Evolutionary conservation across 2,113 vertebrate species (phyloP), one percentile per base, ranked within the genome.

Genomic region (Oenanthe melanoleuca): DNA sequence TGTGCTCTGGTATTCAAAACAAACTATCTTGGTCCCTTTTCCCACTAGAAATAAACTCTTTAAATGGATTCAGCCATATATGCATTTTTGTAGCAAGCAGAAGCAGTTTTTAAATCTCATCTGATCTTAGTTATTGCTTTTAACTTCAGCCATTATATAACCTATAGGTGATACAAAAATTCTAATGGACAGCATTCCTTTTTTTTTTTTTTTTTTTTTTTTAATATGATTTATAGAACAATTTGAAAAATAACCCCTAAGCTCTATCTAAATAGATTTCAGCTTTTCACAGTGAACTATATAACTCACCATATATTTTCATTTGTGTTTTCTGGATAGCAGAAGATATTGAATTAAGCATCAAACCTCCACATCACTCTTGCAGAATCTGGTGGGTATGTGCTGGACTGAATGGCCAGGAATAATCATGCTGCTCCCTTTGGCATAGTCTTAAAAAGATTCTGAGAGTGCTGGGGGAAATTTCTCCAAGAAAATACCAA

Each of bases 101-200:
- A 42, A 75, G 66, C 64, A 44, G 29, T 31, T 90, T 70, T 70
- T 9, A 88, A 87, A 88, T 85, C 47, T 34, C 64, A 37, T 60
- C 53, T 95, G 87, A 78, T 56, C 66, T 86, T 59, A 87, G 49
- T 92, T 86, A 89, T 34, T 86, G 44, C 67, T 94, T 89, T 95
- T 85, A 82, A 87, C 63, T 83, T 63, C 38, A 84, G 52, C 28
- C 72, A 85, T 66, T 74, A 92, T 80, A 49, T 42, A 93, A 86
- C 23, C 69, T 60, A 60, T 28, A 89, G 67, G 29, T 61, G 72
- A 52, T 77, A 57, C 29, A 70, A 88, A 74, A 91, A 55, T 88
- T 91, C n/a, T 56, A 66, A 78, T 25, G 59, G 49, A 80, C 74
- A 88, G 31, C 74, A 66, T 10, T 60, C 17, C 19, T 52, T 53